These are phyloP conservation scores for Caenorhabditis elegans DNA, from an alignment of 1,140 invertebrate species.

Conservation along the genomic window WBcel235 BX284606.5:5371501-5372000, in stretches of 20 bases:
- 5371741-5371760: background rate
- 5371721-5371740: background rate
- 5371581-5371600: conserved; percentile 16
- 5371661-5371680: background rate
- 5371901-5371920: background rate
- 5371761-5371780: background rate
- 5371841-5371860: background rate
- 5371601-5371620: background rate
- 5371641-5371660: background rate
- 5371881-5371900: background rate
- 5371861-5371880: too few species aligned
- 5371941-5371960: background rate
- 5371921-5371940: background rate
- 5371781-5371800: background rate
- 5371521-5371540: background rate
- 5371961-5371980: too few species aligned
- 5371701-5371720: background rate
- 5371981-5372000: too few species aligned
- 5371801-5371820: background rate
- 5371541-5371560: background rate
- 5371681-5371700: background rate
- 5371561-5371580: background rate
- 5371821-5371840: background rate
- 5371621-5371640: background rate
- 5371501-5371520: background rate